Base-by-base conservation (phyloP, 2,797 vertebrate genomes). In the Pterois miles region DNA sequence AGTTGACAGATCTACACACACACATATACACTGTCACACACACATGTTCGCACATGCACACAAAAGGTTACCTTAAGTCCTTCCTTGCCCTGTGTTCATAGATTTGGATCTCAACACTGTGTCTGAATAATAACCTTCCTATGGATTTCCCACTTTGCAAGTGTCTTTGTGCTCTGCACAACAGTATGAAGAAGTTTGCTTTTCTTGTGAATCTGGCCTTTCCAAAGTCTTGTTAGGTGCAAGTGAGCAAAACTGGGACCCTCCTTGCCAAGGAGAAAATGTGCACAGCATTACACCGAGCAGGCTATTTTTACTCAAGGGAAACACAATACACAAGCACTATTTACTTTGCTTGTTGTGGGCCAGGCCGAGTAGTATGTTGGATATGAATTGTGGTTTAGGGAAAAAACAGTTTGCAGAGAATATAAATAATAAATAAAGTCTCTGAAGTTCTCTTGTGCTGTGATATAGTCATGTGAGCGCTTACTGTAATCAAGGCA, bases 341-440 rank as follows among this genome's bases (percentile, higher is more conserved):
- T 81, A 27, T 82, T 82, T 82, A 36, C 57, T 80, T 83, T 71
- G 36, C 27, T 75, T 71, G 60, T 77, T 80, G 71, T 76, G 40
- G 56, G 43, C 52, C 70, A 65, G 25, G 52, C 60, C n/a, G 27
- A 67, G 48, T 76, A 72, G 23, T 78, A 63, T 72, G 43, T 33
- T 72, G 50, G 78, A 40, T 3, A n/a, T 71, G 65, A 87, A n/a
- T 54, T 83, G 54, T 71, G 66, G 72, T 65, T 67, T 20, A 64
- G 43, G 71, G 70, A 77, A 64, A 66, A 71, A 33, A 74, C 2
- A 25, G 8, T 72, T 76, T 79, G 50, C 16, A 58, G 76, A 58
- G 46, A 71, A 71, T 60, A 80, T 78, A 82, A 86, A 90, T 65
- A 86, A 89, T 91, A 90, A 90, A 93, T 90, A 86, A 80, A 63